Conservation (phyloP, 1,140 invertebrate species). For the Bombus haemorrhoidalis region DNA sequence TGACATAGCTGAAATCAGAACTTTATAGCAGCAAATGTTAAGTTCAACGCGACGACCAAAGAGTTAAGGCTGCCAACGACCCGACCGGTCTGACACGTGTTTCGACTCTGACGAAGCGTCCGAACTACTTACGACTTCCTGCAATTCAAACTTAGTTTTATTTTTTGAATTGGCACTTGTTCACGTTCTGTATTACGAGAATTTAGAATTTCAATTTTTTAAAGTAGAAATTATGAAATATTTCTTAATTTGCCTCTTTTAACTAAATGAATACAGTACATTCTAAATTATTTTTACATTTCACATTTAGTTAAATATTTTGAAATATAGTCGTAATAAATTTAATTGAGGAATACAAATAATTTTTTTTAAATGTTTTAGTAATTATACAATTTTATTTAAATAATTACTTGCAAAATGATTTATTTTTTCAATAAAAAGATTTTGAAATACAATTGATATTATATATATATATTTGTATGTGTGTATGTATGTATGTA, state of each 20-base stretch:
- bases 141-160: constrained; percentile 34
- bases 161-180: constrained; percentile 34
- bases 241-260: not conserved
- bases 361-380: not conserved
- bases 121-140: constrained; percentile 33
- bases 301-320: not conserved
- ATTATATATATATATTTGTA: not conserved
- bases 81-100: constrained; percentile 57
- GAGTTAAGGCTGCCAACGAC: constrained; percentile 44
- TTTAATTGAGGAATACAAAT: not conserved
- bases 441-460: not conserved
- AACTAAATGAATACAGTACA: not conserved
- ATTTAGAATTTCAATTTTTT: constrained; percentile 6
- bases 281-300: constrained; percentile 5
- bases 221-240: not conserved
- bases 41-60: constrained; percentile 21
- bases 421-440: not conserved
- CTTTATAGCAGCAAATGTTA: constrained; percentile 25
- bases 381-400: not conserved
- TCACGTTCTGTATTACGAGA: not conserved
- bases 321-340: constrained; percentile 5
- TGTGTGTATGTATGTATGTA: not conserved
- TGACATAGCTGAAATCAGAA: constrained; percentile 42
- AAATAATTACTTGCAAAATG: not conserved
- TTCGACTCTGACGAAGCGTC: constrained; percentile 30